These are phyloP conservation scores for Hybognathus amarus DNA, from an alignment of 2,797 vertebrate species.

Conservation along the genomic window DNA sequence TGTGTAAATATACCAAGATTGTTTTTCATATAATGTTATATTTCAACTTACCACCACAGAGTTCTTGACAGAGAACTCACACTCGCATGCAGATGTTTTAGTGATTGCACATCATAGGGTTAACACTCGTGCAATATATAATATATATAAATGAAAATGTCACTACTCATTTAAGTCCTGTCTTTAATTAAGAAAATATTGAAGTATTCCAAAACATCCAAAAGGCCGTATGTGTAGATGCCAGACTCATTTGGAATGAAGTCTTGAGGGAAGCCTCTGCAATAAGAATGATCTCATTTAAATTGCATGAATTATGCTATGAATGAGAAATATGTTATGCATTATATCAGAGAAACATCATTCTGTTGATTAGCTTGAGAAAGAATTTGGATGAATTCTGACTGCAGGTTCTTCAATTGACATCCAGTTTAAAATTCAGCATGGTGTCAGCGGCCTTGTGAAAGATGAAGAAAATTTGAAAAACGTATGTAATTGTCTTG, in stretches of 20 bases:
- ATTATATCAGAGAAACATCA: constrained; percentile 16
- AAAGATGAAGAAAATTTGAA: background rate
- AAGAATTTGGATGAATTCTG: constrained; percentile 3
- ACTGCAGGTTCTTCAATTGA: background rate
- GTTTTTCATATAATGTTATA: background rate
- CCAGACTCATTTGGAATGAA: constrained; percentile 10
- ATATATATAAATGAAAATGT: background rate
- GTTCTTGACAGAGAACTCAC: background rate
- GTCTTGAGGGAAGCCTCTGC: constrained; percentile 24
- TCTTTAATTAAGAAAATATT: constrained; percentile 11
- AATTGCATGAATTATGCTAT: constrained; percentile 12
- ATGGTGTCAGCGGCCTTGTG: background rate
- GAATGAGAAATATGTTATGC: background rate
- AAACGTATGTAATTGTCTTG: background rate
- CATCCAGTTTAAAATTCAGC: background rate
- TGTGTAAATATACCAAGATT: background rate
- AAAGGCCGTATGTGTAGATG: background rate
- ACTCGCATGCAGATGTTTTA: background rate
- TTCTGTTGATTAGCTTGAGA: constrained; percentile 14
- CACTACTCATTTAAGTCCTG: background rate
- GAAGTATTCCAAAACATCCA: constrained; percentile 29
- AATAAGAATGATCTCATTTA: constrained; percentile 19
- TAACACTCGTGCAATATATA: background rate
- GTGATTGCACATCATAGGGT: background rate
- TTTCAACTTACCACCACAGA: background rate